These are phyloP conservation scores for Sericinus montela DNA, from an alignment of 2,888 invertebrate species.

Conservation along the genomic window DNA sequence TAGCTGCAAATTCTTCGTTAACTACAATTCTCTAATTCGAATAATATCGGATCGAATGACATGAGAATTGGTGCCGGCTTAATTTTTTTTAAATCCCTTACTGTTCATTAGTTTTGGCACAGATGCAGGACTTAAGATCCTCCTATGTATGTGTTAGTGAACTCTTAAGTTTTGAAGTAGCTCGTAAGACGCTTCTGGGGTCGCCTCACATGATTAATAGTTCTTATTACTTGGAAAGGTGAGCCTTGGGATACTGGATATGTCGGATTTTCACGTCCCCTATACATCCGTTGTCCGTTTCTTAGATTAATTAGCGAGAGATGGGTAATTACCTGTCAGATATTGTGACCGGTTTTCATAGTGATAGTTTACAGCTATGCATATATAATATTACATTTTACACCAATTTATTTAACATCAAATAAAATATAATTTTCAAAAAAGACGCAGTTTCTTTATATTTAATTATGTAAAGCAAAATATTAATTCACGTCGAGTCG, in stretches of 20 bases:
- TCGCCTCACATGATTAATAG: conserved; percentile 60
- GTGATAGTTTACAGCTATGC: not conserved
- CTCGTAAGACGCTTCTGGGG: conserved; percentile 29
- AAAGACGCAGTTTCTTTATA: no score
- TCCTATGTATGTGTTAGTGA: conserved; percentile 42
- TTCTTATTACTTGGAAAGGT: conserved; percentile 54
- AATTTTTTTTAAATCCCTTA: conserved; percentile 39
- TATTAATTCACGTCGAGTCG: no score
- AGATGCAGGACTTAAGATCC: conserved; percentile 48
- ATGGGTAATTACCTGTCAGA: conserved; percentile 8
- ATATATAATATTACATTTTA: not conserved
- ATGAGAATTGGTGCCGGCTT: conserved; percentile 24
- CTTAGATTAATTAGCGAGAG: conserved; percentile 23
- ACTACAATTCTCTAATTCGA: no score
- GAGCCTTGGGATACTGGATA: conserved; percentile 37
- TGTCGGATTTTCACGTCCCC: conserved; percentile 56
- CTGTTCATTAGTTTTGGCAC: conserved; percentile 64
- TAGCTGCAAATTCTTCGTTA: no score
- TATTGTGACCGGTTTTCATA: not conserved
- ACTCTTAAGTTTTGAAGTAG: conserved; percentile 39
- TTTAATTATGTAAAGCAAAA: no score
- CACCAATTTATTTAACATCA: no score
- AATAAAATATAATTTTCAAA: no score
- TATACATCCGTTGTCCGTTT: conserved; percentile 26
- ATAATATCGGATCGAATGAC: conserved; percentile 14